phyloP scores from a whole-genome alignment of 2,113 vertebrate species.

The Brachionichthys hirsutus region DNA sequence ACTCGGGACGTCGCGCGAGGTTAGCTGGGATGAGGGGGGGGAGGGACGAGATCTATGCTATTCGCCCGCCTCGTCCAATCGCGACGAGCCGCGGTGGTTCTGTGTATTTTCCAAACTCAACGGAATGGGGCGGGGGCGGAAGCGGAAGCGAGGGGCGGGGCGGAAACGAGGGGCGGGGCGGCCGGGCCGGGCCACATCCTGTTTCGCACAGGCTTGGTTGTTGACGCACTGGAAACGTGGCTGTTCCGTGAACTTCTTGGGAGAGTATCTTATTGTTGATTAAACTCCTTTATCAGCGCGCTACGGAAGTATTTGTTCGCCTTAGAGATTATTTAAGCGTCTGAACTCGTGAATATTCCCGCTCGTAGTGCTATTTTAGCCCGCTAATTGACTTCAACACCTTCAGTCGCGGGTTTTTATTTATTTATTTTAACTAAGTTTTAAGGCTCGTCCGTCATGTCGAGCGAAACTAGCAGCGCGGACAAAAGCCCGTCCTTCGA shows the following conservation, averaged over 20 bases:
- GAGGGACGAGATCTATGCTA: constrained; percentile 41
- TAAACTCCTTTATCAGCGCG: neutral
- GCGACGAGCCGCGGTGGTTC: constrained; percentile 13
- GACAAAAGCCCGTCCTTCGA: constrained; percentile 79
- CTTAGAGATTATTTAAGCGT: neutral
- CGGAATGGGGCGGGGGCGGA: constrained; percentile 58
- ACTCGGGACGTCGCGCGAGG: neutral
- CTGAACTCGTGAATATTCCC: too few species aligned
- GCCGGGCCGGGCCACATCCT: constrained; percentile 57
- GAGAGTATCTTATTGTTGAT: neutral
- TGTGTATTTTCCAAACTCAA: constrained; percentile 78
- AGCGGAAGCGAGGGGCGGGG: constrained; percentile 41
- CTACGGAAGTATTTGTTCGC: neutral
- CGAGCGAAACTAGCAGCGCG: constrained; percentile 26
- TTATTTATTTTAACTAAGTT: too few species aligned
- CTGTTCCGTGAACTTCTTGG: constrained; percentile 9
- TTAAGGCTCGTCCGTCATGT: constrained; percentile 35
- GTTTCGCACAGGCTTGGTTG: constrained; percentile 50
- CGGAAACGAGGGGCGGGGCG: constrained; percentile 21
- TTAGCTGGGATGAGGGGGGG: neutral
- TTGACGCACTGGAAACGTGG: constrained; percentile 60
- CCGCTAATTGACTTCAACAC: too few species aligned
- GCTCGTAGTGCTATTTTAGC: too few species aligned
- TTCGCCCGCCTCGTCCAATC: constrained; percentile 69
- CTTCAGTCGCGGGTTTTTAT: too few species aligned